Base-by-base conservation (phyloP, 2,113 vertebrate genomes). In the Rana temporaria region DNA sequence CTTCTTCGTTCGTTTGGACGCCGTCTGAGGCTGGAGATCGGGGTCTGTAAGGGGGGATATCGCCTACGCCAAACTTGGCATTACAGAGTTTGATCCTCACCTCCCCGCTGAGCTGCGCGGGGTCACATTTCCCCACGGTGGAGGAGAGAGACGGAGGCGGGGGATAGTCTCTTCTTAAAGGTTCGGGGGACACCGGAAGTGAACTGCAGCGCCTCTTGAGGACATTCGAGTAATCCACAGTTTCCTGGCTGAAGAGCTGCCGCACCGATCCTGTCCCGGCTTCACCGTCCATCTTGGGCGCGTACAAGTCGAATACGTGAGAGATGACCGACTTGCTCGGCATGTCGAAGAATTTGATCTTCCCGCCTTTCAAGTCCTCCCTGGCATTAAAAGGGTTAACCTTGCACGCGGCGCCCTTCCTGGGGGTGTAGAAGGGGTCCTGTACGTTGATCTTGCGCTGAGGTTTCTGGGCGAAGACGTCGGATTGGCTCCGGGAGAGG, bases 301-400 rank as follows among this genome's bases (percentile, higher is more conserved):
- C 97, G 86, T 95, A 94, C 63, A 99, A 88, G 88, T 98, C 97
- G 77, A 99, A 99, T 88, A 98, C 95, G 0, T 98, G 91, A 32
- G 96, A 98, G 88, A 99, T 97, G 78, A 99, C 96, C 0, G 98
- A 98, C 88, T 97, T 97, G 93, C 97, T 99, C 84, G 97, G 98
- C 85, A 97, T 91, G 85, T 98, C 98, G 83, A 92, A 98, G 85
- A 99, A 97, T 89, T 99, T 99, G 76, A 98, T 93, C 88, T 97
- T 98, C 26, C 98, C 98, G 0, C 98, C 97, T 8, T 96, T 97
- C 80, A 99, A 93, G 89, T 99, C 98, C 88, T 99, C 96, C 1
- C 97, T 93, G 79, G 98, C 96, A 24, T 85, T 98, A 88, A 99
- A 99, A 17, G 98, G 98, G 89, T 99, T 99, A 66, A 99, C 89